Conservation (phyloP, 2,797 vertebrate species). For the Anguilla megastoma region DNA sequence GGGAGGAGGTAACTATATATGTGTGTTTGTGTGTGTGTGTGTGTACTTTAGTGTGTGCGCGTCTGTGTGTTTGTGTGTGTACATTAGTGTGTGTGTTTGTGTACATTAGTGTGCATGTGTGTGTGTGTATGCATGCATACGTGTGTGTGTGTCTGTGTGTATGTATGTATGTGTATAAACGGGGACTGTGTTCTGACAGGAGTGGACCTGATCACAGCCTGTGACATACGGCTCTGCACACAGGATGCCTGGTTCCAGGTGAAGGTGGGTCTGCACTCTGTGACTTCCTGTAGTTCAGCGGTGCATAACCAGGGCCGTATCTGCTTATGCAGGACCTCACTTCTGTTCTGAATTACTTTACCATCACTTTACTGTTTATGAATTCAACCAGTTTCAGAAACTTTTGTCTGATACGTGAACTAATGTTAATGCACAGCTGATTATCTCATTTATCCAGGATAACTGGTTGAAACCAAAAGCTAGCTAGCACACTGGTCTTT, state of each 20-base stretch:
- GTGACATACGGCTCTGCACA: constrained; percentile 85
- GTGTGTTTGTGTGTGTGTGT: background rate
- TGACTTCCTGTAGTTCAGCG: background rate
- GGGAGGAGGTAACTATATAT: constrained; percentile 75
- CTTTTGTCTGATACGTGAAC: background rate
- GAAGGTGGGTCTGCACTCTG: constrained; percentile 68
- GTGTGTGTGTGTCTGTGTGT: background rate
- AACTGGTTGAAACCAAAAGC: background rate
- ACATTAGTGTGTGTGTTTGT: constrained; percentile 58
- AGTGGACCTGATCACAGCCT: constrained; percentile 84
- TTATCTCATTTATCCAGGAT: background rate
- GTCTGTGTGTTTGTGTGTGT: constrained; percentile 16
- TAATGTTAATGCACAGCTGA: background rate
- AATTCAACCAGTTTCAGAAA: background rate
- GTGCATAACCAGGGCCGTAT: background rate
- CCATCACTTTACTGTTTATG: background rate
- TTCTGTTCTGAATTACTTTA: background rate
- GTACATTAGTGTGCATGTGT: background rate
- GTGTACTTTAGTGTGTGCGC: background rate
- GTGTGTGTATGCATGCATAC: constrained; percentile 54
- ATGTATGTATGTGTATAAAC: background rate
- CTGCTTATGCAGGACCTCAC: background rate
- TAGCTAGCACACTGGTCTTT: background rate
- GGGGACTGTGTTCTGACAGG: constrained; percentile 62
- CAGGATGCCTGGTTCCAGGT: constrained; percentile 89